Evolutionary conservation across 2,113 vertebrate species (phyloP), one percentile per base, ranked within the genome.

Genomic region (Coptodon bakossiorum): DNA sequence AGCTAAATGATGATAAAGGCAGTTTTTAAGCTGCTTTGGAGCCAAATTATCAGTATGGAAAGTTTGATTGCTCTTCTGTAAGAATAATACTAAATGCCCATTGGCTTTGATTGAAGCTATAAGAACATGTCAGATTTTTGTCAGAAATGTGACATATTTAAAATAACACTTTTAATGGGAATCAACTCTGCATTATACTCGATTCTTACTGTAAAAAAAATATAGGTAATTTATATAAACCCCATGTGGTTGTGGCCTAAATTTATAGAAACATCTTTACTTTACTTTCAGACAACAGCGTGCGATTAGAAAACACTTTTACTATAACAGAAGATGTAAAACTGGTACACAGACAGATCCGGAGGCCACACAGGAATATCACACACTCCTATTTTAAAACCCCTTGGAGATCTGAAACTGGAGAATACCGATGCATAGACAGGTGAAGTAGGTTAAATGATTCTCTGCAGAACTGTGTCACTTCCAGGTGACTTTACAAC

Each of bases 21-120:
- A 66, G 81, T 80, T 84, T 78, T 88, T 95, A 95, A 95, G 93
- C 92, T 86, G 86, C 93, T 95, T 94, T 90, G 83, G 73, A 88
- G 89, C 81, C 78, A 89, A 91, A 57, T 79, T 89, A 87, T 92
- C 91, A 90, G 85, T 84, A 83, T 81, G 81, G 63, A 86, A 92
- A 92, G 90, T 94, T 85, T 85, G 91, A 94, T 86, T 86, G 53
- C 87, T 90, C 84, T 54, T 78, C 54, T 52, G 78, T 27, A 13
- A 68, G 86, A 89, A 89, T 81, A 89, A 87, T 73, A 59, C 86
- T 85, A 88, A 34, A 66, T 79, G 45, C 29, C 34, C 24, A 2
- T 16, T 31, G 82, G 83, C 66, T 88, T 81, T 87, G 50, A 90
- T 5, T 88, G 17, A 90, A 84, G 63, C 56, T 84, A n/a, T 66